A percentile compares a stretch with the other conserved stretches of the same genome.
phyloP scores from a whole-genome alignment of 2,888 invertebrate species.

The Drosophila borealis region DNA sequence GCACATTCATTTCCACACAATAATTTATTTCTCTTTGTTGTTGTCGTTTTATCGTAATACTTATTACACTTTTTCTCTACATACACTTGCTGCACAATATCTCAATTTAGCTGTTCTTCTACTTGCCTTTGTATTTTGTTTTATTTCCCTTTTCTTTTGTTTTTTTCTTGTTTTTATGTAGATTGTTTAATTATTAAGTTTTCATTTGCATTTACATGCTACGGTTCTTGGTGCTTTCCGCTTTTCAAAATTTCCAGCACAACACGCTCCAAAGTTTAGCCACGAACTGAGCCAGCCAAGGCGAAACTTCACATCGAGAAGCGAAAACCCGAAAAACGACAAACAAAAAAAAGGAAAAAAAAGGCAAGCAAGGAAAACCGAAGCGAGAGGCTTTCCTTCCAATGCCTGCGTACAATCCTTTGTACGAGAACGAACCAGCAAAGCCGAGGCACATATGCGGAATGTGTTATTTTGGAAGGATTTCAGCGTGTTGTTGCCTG shows the following conservation, averaged over 20 bases:
- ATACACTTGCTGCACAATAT: constrained; percentile 6
- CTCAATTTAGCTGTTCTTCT: background rate
- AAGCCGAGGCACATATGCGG: constrained; percentile 29
- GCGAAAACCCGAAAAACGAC: constrained; percentile 41
- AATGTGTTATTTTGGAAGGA: constrained; percentile 78
- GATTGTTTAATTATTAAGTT: constrained; percentile 36
- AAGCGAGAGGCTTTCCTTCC: constrained; percentile 57
- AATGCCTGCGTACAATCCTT: constrained; percentile 73
- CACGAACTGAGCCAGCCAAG: constrained; percentile 69
- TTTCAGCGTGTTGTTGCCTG: constrained; percentile 49
- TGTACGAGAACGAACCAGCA: constrained; percentile 47
- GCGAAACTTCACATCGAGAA: constrained; percentile 58
- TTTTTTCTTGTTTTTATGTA: constrained; percentile 3
- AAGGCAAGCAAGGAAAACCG: constrained; percentile 15
- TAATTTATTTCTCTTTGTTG: background rate
- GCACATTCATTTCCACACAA: constrained; percentile 36
- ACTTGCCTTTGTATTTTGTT: constrained; percentile 6
- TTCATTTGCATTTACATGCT: constrained; percentile 40
- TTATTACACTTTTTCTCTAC: constrained; percentile 9
- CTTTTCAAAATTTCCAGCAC: constrained; percentile 67
- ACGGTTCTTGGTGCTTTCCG: constrained; percentile 37
- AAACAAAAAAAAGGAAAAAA: constrained; percentile 18
- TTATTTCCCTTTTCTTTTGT: background rate
- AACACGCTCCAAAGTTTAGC: constrained; percentile 79
- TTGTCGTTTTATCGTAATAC: background rate